Evolutionary conservation across 1,140 invertebrate genomes (phyloP).

Genomic region (Nilaparvata lugens): DNA sequence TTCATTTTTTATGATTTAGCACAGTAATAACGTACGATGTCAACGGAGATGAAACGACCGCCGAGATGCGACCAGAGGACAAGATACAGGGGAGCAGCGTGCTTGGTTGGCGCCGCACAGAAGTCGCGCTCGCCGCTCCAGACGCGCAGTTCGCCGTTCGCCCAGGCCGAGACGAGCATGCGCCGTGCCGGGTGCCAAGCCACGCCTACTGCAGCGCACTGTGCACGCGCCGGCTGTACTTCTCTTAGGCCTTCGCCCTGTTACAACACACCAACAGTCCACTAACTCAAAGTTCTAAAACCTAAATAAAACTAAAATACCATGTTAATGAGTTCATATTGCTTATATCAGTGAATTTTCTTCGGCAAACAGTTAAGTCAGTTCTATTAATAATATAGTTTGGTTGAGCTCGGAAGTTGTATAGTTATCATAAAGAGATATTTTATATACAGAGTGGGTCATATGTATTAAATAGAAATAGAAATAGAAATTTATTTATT

Average conservation of each 20-base stretch:
- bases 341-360: neutral
- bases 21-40: constrained; percentile 42
- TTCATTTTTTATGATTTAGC: too few relatives aligned
- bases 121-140: constrained; percentile 66
- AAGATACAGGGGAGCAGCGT: constrained; percentile 63
- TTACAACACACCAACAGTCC: constrained; percentile 20
- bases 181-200: constrained; percentile 83
- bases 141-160: constrained; percentile 77
- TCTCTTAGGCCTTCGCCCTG: constrained; percentile 71
- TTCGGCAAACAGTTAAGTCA: too few relatives aligned
- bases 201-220: constrained; percentile 67
- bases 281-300: neutral
- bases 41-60: constrained; percentile 68
- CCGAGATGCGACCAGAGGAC: constrained; percentile 71
- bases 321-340: constrained; percentile 8
- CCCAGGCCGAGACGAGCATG: constrained; percentile 79
- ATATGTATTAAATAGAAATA: too few relatives aligned
- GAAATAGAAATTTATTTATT: too few relatives aligned
- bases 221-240: constrained; percentile 62
- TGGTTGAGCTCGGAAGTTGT: neutral
- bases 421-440: too few relatives aligned
- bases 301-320: neutral
- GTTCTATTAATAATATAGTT: neutral
- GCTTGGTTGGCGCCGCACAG: constrained; percentile 61
- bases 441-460: too few relatives aligned